A percentile compares a stretch with the other conserved stretches of the same genome.
phyloP scores from a whole-genome alignment of 2,113 vertebrate genomes.

The Phoxinus phoxinus region DNA sequence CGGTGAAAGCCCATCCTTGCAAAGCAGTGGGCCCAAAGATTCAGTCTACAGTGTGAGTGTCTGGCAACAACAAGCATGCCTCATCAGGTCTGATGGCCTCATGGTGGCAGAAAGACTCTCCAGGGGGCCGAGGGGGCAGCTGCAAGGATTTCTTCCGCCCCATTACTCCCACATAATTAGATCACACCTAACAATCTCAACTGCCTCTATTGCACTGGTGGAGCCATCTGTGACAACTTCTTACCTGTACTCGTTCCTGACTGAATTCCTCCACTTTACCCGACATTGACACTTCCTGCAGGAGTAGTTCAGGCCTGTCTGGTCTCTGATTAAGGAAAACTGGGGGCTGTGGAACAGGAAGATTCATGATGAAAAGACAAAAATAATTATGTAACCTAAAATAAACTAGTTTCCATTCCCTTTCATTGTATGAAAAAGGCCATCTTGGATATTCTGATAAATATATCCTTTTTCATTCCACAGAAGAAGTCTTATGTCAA shows the following conservation, averaged over 20 bases:
- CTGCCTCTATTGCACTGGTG: constrained; percentile 1
- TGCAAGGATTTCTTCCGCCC: constrained; percentile 25
- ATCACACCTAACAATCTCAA: constrained; percentile 26
- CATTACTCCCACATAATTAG: constrained; percentile 37
- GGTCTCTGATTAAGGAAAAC: background rate
- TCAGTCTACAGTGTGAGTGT: background rate
- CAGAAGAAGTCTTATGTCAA: background rate
- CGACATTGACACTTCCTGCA: background rate
- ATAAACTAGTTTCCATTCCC: background rate
- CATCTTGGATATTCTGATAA: background rate
- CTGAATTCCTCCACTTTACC: background rate
- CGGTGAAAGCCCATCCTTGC: constrained; percentile 17
- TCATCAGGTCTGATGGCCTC: constrained; percentile 22
- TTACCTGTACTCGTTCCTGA: background rate
- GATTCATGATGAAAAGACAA: background rate
- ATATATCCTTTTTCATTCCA: background rate
- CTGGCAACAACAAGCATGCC: constrained; percentile 23
- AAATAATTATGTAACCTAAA: background rate
- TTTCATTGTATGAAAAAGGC: background rate
- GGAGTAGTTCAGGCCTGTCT: background rate
- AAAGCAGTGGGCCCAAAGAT: constrained; percentile 21
- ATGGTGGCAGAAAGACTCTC: constrained; percentile 24
- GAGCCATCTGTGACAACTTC: constrained; percentile 25
- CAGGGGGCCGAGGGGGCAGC: constrained; percentile 24
- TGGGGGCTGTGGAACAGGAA: background rate